These are phyloP conservation scores for Cephus pulcher DNA, from an alignment of 2,888 invertebrate species.

Conservation along the genomic window DNA sequence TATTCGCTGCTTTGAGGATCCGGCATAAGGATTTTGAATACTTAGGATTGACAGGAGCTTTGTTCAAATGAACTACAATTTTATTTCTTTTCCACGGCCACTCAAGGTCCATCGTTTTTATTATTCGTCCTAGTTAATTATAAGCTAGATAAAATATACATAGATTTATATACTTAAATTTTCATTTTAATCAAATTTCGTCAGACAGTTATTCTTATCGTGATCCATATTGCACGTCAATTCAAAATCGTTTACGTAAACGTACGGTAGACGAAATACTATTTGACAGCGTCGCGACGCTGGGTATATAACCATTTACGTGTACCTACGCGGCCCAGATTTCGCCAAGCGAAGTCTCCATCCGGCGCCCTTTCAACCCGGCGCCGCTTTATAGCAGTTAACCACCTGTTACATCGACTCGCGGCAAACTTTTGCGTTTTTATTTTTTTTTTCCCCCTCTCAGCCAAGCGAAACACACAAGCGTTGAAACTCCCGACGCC, in stretches of 20 bases:
- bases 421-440: conserved; percentile 33
- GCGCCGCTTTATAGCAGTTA: conserved; percentile 54
- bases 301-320: background rate
- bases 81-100: background rate
- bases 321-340: background rate
- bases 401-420: conserved; percentile 60
- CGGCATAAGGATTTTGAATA: background rate
- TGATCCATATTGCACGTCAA: too few species aligned
- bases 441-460: conserved; percentile 10
- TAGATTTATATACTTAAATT: background rate
- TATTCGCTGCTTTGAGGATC: background rate
- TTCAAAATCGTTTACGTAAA: conserved; percentile 1
- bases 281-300: conserved; percentile 3
- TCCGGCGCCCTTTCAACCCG: conserved; percentile 4
- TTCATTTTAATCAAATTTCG: background rate
- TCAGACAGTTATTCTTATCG: background rate
- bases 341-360: conserved; percentile 2
- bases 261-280: background rate
- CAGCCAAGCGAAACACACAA: conserved; percentile 18
- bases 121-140: background rate
- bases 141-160: background rate
- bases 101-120: background rate
- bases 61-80: background rate
- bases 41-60: background rate
- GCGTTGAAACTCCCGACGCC: background rate